These are phyloP conservation scores for Regulus satrapa DNA, from an alignment of 2,113 vertebrate genomes.

Conservation along the genomic window DNA sequence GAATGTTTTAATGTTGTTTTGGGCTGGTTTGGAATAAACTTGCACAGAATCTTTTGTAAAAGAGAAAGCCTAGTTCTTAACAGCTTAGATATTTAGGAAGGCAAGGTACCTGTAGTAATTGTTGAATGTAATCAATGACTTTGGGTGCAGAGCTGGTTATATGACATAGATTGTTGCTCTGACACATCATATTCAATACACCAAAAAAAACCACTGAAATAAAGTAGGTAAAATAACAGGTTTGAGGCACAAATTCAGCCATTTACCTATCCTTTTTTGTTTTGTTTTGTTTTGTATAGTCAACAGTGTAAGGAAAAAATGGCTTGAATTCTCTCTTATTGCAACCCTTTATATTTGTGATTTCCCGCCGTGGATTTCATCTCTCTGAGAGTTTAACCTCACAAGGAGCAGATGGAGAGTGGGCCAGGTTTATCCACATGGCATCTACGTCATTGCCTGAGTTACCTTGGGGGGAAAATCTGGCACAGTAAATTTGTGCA, in stretches of 20 bases:
- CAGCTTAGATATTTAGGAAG: background rate
- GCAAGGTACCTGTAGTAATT: background rate
- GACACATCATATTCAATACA: background rate
- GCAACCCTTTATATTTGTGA: background rate
- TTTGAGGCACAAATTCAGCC: background rate
- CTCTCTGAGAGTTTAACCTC: background rate
- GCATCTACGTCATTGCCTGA: background rate
- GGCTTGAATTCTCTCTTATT: background rate
- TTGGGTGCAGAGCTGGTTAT: background rate
- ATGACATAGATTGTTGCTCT: background rate
- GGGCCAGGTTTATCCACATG: background rate
- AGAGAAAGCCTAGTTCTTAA: background rate
- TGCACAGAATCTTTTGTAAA: background rate
- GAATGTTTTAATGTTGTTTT: background rate
- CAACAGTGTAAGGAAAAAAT: background rate
- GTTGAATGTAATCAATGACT: background rate
- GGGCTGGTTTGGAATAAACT: background rate
- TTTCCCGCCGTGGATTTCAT: background rate
- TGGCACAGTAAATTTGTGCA: background rate
- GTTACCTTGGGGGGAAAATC: background rate
- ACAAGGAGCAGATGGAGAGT: background rate
- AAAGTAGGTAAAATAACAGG: background rate
- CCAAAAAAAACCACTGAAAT: background rate
- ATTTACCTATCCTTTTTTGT: background rate
- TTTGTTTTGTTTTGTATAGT: background rate